These are phyloP conservation scores for Serinus canaria DNA, from an alignment of 2,113 vertebrate species.

Conservation along the genomic window DNA sequence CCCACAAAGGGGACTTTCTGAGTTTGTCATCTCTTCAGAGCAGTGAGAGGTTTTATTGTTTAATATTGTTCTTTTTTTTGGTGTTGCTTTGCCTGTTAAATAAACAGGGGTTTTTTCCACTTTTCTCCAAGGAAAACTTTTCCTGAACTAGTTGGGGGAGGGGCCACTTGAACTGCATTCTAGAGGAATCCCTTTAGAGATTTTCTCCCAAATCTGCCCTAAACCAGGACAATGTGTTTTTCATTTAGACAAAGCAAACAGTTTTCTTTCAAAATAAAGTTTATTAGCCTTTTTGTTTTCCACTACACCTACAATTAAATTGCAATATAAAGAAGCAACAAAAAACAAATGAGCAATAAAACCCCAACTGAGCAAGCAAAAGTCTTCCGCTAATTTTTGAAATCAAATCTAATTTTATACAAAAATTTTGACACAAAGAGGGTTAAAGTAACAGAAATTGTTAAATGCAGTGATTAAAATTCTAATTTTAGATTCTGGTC, in stretches of 20 bases:
- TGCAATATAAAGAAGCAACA: background rate
- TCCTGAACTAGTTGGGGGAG: background rate
- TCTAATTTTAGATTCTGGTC: background rate
- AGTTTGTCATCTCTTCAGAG: background rate
- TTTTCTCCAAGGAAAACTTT: background rate
- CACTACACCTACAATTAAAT: background rate
- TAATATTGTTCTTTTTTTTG: background rate
- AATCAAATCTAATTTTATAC: background rate
- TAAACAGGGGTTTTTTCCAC: background rate
- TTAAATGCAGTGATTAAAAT: background rate
- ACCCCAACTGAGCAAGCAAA: rapidly evolving
- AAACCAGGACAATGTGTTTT: background rate
- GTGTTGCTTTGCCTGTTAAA: background rate
- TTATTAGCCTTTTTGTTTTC: background rate
- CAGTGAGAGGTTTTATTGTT: background rate
- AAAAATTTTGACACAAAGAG: background rate
- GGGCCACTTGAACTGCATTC: background rate
- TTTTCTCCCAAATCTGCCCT: background rate
- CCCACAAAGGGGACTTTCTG: too few relatives aligned
- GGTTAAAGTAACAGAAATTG: background rate
- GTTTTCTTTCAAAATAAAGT: background rate
- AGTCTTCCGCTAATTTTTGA: background rate
- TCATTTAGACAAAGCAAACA: background rate
- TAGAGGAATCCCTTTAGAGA: background rate
- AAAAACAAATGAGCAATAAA: background rate